These are phyloP conservation scores for Sarcophaga rosellei DNA, from an alignment of 2,888 invertebrate genomes.

Conservation along the genomic window DNA sequence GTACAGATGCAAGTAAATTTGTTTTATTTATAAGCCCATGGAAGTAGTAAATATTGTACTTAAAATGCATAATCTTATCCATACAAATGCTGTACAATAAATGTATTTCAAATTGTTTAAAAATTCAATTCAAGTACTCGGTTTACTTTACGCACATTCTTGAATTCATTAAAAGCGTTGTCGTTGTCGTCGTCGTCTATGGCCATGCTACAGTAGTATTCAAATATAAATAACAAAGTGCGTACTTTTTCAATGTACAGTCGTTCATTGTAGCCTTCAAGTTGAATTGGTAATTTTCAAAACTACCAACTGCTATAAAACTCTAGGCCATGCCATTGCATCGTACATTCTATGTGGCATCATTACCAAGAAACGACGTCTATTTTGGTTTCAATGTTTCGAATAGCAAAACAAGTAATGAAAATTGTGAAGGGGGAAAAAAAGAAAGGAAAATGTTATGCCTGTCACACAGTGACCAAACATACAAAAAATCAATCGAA, in stretches of 20 bases:
- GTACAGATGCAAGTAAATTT: neutral
- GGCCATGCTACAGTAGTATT: neutral
- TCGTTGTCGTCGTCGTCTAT: neutral
- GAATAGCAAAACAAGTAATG: neutral
- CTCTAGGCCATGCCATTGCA: constrained; percentile 2
- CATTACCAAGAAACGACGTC: constrained; percentile 38
- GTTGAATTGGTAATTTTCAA: constrained; percentile 27
- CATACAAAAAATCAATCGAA: constrained; percentile 46
- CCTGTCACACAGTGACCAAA: constrained; percentile 39
- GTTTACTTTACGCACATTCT: constrained; percentile 5
- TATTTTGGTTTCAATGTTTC: constrained; percentile 7
- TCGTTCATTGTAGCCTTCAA: constrained; percentile 18
- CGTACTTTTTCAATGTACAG: no score
- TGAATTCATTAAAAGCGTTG: neutral
- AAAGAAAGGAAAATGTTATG: neutral
- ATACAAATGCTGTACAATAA: no score
- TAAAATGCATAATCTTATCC: neutral
- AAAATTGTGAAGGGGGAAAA: neutral
- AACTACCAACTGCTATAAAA: constrained; percentile 36
- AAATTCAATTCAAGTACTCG: constrained; percentile 68
- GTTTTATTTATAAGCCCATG: neutral
- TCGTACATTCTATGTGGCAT: constrained; percentile 38
- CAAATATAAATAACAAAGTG: no score
- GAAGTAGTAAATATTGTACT: no score
- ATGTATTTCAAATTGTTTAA: constrained; percentile 73